phyloP scores from a whole-genome alignment of 2,888 invertebrate species.

The Cancer borealis region DNA sequence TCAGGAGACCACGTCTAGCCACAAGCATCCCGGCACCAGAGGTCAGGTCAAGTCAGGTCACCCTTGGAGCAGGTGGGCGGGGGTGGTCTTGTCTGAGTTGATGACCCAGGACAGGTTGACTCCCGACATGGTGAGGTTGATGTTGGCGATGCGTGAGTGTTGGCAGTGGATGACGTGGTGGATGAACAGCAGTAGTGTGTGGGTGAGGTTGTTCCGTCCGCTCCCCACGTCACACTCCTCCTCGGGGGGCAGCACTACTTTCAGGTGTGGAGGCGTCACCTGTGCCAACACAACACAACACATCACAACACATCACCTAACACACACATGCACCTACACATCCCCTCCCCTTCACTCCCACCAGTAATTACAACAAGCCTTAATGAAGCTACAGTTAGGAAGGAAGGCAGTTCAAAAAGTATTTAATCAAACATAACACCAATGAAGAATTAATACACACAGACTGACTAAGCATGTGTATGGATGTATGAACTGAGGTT shows the following conservation, averaged over 20 bases:
- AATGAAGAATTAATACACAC: too few species aligned
- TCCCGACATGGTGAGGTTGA: slow-evolving; percentile 75
- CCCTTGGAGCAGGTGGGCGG: background rate
- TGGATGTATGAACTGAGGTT: too few species aligned
- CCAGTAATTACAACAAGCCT: too few species aligned
- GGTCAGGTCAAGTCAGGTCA: background rate
- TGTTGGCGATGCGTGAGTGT: slow-evolving; percentile 74
- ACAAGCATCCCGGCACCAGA: too few species aligned
- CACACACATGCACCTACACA: background rate
- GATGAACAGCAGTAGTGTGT: slow-evolving; percentile 90
- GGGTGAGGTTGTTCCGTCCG: slow-evolving; percentile 94
- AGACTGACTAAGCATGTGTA: too few species aligned
- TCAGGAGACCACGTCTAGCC: too few species aligned
- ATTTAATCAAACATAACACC: too few species aligned
- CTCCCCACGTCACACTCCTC: slow-evolving; percentile 79
- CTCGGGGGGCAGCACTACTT: slow-evolving; percentile 72
- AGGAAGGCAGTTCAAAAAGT: too few species aligned
- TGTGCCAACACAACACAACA: slow-evolving; percentile 39
- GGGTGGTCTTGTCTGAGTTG: background rate
- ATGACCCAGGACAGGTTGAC: slow-evolving; percentile 77
- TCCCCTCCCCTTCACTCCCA: too few species aligned
- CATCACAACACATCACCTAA: too few species aligned
- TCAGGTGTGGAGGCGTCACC: slow-evolving; percentile 75
- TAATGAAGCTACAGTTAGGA: too few species aligned
- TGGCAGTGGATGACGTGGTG: slow-evolving; percentile 73